Conservation (phyloP, 2,797 vertebrate genomes). For the Sebastes taczanowskii region DNA sequence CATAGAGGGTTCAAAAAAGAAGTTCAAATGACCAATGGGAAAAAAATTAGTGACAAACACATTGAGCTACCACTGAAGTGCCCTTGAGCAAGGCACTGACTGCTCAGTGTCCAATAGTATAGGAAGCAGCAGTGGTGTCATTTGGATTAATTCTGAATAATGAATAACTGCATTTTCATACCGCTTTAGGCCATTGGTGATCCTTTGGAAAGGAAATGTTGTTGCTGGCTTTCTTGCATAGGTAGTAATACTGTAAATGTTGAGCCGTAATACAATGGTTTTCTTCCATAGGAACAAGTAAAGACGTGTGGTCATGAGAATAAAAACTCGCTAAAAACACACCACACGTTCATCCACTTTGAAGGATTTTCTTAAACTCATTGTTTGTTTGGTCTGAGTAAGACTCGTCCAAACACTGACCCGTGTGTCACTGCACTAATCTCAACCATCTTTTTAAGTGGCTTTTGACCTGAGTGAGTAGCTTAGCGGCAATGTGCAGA, state of each 20-base stretch:
- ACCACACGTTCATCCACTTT: not conserved
- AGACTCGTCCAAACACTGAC: not conserved
- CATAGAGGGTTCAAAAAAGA: not conserved
- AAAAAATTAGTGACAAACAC: not conserved
- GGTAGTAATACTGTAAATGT: not conserved
- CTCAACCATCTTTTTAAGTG: conserved; percentile 67
- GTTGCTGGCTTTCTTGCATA: not conserved
- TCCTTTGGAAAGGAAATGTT: not conserved
- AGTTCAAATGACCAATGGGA: not conserved
- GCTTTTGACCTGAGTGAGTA: conserved; percentile 70
- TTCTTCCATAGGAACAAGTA: not conserved
- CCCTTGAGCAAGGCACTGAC: not conserved
- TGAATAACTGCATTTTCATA: not conserved
- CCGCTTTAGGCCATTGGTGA: not conserved
- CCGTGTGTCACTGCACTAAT: conserved; percentile 56
- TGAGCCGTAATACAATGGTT: not conserved
- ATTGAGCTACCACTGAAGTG: not conserved
- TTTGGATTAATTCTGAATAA: not conserved
- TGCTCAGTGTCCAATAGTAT: not conserved
- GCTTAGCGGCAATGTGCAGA: conserved; percentile 57
- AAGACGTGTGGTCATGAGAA: not conserved
- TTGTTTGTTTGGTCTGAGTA: conserved; percentile 12
- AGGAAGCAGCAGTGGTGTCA: not conserved
- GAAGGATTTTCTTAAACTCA: not conserved
- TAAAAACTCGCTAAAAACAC: not conserved